Conservation (phyloP, 2,888 invertebrate species). For the Eutolmus rufibarbis region DNA sequence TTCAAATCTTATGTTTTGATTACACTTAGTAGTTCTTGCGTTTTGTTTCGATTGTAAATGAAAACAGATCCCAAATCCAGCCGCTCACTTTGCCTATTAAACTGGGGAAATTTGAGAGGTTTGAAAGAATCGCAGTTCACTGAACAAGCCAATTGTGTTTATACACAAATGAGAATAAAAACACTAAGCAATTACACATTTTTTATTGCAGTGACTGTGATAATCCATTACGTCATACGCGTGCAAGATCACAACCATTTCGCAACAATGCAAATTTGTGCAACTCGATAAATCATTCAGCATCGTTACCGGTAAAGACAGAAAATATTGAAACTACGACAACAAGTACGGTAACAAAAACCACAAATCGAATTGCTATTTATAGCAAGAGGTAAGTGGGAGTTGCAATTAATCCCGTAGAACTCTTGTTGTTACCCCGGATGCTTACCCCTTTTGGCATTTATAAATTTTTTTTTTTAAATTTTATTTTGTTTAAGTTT, state of each 20-base stretch:
- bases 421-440: neutral
- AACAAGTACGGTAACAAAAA: constrained; percentile 47
- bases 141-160: neutral
- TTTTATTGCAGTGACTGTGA: constrained; percentile 52
- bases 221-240: constrained; percentile 58
- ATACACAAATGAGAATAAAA: neutral
- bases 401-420: constrained; percentile 5
- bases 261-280: constrained; percentile 57
- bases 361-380: constrained; percentile 58
- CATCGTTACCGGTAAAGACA: constrained; percentile 46
- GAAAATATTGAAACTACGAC: constrained; percentile 31
- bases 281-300: constrained; percentile 51
- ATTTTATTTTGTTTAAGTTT: constrained; percentile 6
- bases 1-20: neutral
- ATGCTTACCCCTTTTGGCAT: neutral
- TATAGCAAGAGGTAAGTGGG: constrained; percentile 62
- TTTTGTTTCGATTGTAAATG: neutral
- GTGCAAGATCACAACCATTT: constrained; percentile 63
- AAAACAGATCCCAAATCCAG: no score
- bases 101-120: neutral
- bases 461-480: neutral
- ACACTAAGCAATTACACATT: neutral
- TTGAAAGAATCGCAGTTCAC: neutral
- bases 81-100: neutral
- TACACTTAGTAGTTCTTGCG: neutral